phyloP scores from a whole-genome alignment of 2,113 vertebrate genomes.

The Lasiurus borealis region DNA sequence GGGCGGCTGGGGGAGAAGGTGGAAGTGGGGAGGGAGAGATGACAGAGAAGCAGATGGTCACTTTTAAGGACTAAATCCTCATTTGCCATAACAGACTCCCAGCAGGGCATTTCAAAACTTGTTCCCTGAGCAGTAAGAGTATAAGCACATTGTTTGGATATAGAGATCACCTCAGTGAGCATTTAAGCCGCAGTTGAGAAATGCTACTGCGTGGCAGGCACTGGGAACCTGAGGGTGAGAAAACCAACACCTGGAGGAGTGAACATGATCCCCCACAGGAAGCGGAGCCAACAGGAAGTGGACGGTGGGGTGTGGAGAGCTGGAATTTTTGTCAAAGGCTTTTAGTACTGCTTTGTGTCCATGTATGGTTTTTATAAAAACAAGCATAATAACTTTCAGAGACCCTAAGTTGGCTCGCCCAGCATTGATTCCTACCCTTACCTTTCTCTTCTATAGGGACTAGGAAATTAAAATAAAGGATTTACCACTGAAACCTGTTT shows the following conservation, averaged over 20 bases:
- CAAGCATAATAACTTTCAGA: neutral
- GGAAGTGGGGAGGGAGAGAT: neutral
- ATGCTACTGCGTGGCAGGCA: neutral
- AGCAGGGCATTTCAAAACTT: neutral
- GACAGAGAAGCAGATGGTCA: neutral
- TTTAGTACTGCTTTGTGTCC: neutral
- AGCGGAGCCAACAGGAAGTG: neutral
- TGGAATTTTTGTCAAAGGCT: neutral
- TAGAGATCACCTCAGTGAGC: neutral
- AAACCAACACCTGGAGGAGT: neutral
- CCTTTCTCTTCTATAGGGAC: neutral
- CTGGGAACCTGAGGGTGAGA: neutral
- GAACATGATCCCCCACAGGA: fast-evolving
- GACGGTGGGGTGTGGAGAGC: too few relatives aligned
- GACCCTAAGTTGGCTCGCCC: neutral
- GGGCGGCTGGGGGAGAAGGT: neutral
- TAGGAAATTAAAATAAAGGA: neutral
- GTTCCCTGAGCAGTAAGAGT: neutral
- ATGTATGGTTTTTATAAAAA: neutral
- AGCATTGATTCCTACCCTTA: neutral
- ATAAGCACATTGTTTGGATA: neutral
- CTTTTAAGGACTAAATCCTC: neutral
- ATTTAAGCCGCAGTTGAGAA: neutral
- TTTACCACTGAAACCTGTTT: too few relatives aligned
- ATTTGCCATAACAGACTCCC: neutral